Conservation (phyloP, 1,140 invertebrate species). For the Eriosoma lanigerum region DNA sequence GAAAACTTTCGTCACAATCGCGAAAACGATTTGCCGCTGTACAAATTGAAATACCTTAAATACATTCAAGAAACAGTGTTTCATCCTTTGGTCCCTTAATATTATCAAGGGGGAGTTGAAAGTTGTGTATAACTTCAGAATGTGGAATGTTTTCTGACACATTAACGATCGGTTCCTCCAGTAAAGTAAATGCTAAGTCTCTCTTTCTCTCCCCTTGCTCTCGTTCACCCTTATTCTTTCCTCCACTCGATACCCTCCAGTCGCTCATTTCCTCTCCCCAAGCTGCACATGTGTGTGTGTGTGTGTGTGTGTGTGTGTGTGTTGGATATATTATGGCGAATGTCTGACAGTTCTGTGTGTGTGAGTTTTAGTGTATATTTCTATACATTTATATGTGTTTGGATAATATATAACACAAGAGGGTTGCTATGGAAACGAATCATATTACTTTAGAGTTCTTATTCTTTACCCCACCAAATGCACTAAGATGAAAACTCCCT, state of each 20-base stretch:
- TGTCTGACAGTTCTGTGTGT: slow-evolving; percentile 49
- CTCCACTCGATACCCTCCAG: too few species aligned
- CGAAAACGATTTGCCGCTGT: slow-evolving; percentile 22
- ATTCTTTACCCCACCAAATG: slow-evolving; percentile 42
- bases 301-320: slow-evolving; percentile 24
- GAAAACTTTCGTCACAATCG: slow-evolving; percentile 36
- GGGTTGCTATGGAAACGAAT: slow-evolving; percentile 49
- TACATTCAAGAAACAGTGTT: slow-evolving; percentile 38
- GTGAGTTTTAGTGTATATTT: slow-evolving; percentile 43
- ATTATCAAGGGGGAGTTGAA: slow-evolving; percentile 45
- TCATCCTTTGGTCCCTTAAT: slow-evolving; percentile 40
- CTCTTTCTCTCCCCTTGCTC: slow-evolving; percentile 11
- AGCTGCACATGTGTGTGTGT: neutral
- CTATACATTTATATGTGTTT: slow-evolving; percentile 48
- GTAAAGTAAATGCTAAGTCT: slow-evolving; percentile 51
- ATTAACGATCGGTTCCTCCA: slow-evolving; percentile 51
- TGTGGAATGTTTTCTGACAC: slow-evolving; percentile 52
- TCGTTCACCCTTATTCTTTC: neutral
- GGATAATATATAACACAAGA: slow-evolving; percentile 52
- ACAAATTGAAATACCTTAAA: slow-evolving; percentile 51
- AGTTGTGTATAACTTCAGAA: slow-evolving; percentile 50
- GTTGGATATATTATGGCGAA: slow-evolving; percentile 46
- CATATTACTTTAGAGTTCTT: slow-evolving; percentile 52
- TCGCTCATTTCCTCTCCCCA: neutral
- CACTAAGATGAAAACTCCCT: slow-evolving; percentile 46